Conservation (phyloP, 2,888 invertebrate species). For the Lysandra coridon region DNA sequence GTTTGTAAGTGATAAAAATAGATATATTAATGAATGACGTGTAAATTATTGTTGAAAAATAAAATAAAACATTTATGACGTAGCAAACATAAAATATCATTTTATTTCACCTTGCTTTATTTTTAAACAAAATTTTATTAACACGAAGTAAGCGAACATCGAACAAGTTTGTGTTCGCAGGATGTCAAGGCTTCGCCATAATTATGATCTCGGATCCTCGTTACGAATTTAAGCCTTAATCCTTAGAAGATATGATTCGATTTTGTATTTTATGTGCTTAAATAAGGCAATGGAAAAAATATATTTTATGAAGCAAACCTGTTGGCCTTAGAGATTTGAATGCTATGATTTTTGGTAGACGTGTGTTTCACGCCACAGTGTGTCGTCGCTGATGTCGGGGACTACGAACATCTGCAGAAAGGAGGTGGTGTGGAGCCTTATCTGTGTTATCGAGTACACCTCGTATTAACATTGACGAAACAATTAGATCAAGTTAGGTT, state of each 20-base stretch:
- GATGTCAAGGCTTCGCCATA: conserved; percentile 9
- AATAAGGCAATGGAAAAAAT: not conserved
- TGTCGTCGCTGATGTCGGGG: not conserved
- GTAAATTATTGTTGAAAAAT: conserved; percentile 5
- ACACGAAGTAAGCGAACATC: not conserved
- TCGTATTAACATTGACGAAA: conserved; percentile 46
- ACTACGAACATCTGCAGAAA: conserved; percentile 25
- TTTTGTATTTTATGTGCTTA: not conserved
- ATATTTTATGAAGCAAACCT: conserved; percentile 17
- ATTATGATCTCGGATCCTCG: not conserved
- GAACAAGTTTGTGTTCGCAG: not conserved
- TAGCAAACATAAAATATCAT: not conserved
- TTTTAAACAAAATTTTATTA: not conserved
- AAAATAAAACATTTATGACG: not conserved
- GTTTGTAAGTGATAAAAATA: not conserved
- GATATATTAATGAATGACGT: not conserved
- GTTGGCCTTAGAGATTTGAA: conserved; percentile 14
- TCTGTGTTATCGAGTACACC: conserved; percentile 48
- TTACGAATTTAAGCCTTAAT: not conserved
- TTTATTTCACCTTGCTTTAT: not conserved
- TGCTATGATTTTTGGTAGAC: conserved; percentile 2
- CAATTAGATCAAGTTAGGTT: conserved; percentile 31
- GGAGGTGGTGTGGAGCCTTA: conserved; percentile 39
- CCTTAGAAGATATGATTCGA: not conserved
- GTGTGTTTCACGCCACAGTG: not conserved